Evolutionary conservation across 2,113 vertebrate species (phyloP).

Genomic region (Pao palembangensis): DNA sequence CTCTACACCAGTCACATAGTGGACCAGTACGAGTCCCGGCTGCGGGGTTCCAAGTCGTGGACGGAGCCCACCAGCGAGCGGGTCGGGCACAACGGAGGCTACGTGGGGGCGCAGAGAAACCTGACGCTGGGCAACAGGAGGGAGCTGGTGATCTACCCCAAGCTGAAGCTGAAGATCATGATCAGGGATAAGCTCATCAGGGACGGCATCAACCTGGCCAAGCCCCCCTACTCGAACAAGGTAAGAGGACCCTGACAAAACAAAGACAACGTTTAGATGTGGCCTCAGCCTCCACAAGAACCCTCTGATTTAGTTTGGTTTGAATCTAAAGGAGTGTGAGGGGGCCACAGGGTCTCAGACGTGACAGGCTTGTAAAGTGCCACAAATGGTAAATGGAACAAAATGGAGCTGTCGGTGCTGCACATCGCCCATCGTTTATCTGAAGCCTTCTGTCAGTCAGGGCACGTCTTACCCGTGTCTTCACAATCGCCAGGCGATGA

Average conservation of each 20-base stretch:
- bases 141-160: conserved; percentile 84
- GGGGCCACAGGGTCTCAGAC: neutral
- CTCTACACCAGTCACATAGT: conserved; percentile 74
- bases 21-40: conserved; percentile 75
- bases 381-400: conserved; percentile 3
- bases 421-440: conserved; percentile 14
- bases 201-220: conserved; percentile 89
- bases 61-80: conserved; percentile 68
- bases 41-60: conserved; percentile 76
- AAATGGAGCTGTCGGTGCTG: conserved; percentile 13
- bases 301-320: too few species aligned
- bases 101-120: conserved; percentile 69
- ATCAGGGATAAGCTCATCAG: conserved; percentile 94
- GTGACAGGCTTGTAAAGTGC: neutral
- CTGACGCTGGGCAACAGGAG: conserved; percentile 73
- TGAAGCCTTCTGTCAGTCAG: conserved; percentile 17
- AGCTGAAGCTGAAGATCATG: conserved; percentile 97
- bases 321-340: too few species aligned
- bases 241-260: conserved; percentile 67
- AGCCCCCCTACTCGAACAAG: conserved; percentile 91
- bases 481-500: neutral
- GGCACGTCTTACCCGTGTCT: neutral
- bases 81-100: conserved; percentile 49
- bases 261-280: neutral
- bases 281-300: too few species aligned